These are phyloP conservation scores for Phalacrocorax carbo DNA, from an alignment of 2,113 vertebrate species.

Conservation along the genomic window DNA sequence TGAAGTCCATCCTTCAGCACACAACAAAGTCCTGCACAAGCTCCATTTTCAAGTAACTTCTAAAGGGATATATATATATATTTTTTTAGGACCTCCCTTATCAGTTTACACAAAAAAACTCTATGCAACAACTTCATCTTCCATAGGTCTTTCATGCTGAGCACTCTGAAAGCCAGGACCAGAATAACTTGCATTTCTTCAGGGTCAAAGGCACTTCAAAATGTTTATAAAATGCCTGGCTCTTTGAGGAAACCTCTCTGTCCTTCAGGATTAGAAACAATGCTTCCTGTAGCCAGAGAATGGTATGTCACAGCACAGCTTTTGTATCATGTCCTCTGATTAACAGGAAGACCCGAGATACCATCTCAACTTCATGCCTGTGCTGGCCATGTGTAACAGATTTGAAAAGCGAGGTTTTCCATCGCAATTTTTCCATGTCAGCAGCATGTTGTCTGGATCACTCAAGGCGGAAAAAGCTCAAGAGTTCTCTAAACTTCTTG, in stretches of 20 bases:
- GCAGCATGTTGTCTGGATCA: neutral
- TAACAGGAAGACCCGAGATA: neutral
- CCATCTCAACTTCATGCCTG: neutral
- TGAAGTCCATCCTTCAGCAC: neutral
- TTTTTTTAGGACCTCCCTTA: neutral
- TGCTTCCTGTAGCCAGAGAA: neutral
- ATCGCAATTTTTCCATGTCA: neutral
- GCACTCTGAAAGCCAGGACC: neutral
- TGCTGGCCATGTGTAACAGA: rapidly evolving
- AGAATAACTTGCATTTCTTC: neutral
- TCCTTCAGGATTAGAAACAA: neutral
- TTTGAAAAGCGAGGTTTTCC: neutral
- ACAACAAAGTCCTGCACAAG: neutral
- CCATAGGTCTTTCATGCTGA: neutral
- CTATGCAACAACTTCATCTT: neutral
- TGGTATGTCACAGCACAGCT: neutral
- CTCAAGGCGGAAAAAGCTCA: neutral
- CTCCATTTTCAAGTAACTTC: neutral
- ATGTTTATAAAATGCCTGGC: neutral
- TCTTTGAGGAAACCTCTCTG: neutral
- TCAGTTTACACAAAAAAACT: neutral
- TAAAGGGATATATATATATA: neutral
- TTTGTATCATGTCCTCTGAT: neutral
- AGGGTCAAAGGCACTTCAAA: neutral
- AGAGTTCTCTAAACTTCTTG: neutral